Evolutionary conservation across 2,888 invertebrate species (phyloP), one percentile per base, ranked within the genome.

Genomic region (Diarsia dahlii): DNA sequence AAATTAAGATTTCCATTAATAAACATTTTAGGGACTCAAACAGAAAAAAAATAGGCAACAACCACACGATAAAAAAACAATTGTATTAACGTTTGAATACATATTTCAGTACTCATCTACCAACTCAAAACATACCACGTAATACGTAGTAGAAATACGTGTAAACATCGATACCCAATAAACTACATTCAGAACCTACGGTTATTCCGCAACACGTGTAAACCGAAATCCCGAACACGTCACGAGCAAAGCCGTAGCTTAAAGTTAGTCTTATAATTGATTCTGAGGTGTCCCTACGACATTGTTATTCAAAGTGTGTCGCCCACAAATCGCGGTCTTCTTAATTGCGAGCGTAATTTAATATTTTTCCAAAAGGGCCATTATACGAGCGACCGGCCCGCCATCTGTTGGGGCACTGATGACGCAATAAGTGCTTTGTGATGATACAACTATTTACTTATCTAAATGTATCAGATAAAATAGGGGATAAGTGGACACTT

Each of bases 331-430:
- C 87, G 87, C 68, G 70, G 78, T 71, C 64, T 71, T 84, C 87
- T 88, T 87, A 87, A 87, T 87, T 87, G 81, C 87, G 76, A 65
- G 71, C 68, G 88, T 81, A 85, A 89, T 90, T 87, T 89, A 88
- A 89, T 90, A 88, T 89, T 90, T 89, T 90, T 89, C 79, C 71
- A 66, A 78, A 28, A 81, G 75, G 34, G 62, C 73, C 88, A 82
- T 82, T 88, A 80, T 75, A 68, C 66, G 80, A 72, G 62, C 72
- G 50, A 50, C 39, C 62, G 66, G 46, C 76, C 54, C n/a, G 84
- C 76, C 82, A 88, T 82, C 84, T 88, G 88, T 60, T 56, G 71
- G 72, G 65, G 63, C 63, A 75, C 84, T 86, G 82, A 82, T 84
- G 87, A 87, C 74, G 76, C 84, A 84, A 78, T 88, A 82, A 81